These are phyloP conservation scores for Sisyra terminalis DNA, from an alignment of 2,888 invertebrate genomes.

Conservation along the genomic window DNA sequence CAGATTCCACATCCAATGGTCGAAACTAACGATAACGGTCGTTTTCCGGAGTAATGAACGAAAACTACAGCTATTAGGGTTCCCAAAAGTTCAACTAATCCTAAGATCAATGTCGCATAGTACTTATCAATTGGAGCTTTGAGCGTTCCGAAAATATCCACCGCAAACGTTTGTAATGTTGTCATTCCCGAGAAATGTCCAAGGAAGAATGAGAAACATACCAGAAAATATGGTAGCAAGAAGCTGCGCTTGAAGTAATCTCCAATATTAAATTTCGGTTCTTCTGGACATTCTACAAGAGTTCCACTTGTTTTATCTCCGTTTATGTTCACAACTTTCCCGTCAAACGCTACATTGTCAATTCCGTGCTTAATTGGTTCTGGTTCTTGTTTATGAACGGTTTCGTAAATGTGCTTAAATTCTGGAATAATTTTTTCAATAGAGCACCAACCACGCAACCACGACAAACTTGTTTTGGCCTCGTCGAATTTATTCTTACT, in stretches of 20 bases:
- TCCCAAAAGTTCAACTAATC: conserved; percentile 50
- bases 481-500: conserved; percentile 45
- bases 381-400: conserved; percentile 13
- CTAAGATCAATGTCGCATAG: conserved; percentile 55
- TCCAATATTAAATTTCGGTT: background rate
- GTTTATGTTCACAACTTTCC: conserved; percentile 8
- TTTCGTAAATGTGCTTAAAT: conserved; percentile 30
- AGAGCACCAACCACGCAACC: conserved; percentile 64
- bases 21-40: conserved; percentile 48
- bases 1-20: conserved; percentile 47
- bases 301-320: conserved; percentile 6
- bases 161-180: conserved; percentile 56
- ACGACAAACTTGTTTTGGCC: conserved; percentile 51
- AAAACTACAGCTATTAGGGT: conserved; percentile 44
- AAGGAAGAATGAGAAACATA: conserved; percentile 50
- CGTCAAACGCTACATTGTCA: conserved; percentile 15
- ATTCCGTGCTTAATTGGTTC: conserved; percentile 10
- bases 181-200: conserved; percentile 63
- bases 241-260: conserved; percentile 34
- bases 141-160: conserved; percentile 52
- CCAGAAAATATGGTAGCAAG: conserved; percentile 47
- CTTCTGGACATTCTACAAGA: background rate
- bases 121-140: conserved; percentile 61
- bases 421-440: conserved; percentile 42
- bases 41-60: conserved; percentile 57